Evolutionary conservation across 2,797 vertebrate genomes (phyloP).

Genomic region (Lagorchestes hirsutus): DNA sequence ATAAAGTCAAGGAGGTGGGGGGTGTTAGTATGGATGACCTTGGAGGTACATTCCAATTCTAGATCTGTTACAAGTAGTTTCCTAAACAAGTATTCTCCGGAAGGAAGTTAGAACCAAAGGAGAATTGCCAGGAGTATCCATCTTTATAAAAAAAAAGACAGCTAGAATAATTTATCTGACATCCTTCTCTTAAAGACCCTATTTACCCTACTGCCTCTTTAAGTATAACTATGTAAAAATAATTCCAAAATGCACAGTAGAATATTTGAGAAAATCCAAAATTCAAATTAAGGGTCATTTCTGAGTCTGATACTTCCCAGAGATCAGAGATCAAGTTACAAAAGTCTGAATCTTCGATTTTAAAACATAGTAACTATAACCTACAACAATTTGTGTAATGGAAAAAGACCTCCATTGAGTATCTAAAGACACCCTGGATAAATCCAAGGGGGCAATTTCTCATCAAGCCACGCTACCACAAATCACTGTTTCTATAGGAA

Average conservation of each 20-base stretch:
- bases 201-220: constrained; percentile 10
- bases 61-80: not conserved
- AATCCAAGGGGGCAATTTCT: constrained; percentile 24
- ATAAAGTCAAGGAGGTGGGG: not conserved
- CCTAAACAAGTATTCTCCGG: not conserved
- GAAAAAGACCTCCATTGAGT: constrained; percentile 24
- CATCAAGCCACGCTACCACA: constrained; percentile 43
- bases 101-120: constrained; percentile 18
- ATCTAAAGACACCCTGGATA: not conserved
- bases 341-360: constrained; percentile 40
- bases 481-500: constrained; percentile 14
- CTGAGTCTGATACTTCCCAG: not conserved
- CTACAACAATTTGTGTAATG: constrained; percentile 45
- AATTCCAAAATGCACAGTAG: not conserved
- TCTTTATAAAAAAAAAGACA: not conserved
- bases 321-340: constrained; percentile 58
- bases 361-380: not conserved
- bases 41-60: not conserved
- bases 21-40: not conserved
- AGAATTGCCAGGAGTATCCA: not conserved
- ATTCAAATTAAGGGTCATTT: constrained; percentile 32
- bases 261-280: constrained; percentile 12
- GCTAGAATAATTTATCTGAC: not conserved
- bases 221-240: not conserved
- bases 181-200: not conserved